Evolutionary conservation across 2,113 vertebrate genomes (phyloP).

Genomic region (Poicephalus meyeri): DNA sequence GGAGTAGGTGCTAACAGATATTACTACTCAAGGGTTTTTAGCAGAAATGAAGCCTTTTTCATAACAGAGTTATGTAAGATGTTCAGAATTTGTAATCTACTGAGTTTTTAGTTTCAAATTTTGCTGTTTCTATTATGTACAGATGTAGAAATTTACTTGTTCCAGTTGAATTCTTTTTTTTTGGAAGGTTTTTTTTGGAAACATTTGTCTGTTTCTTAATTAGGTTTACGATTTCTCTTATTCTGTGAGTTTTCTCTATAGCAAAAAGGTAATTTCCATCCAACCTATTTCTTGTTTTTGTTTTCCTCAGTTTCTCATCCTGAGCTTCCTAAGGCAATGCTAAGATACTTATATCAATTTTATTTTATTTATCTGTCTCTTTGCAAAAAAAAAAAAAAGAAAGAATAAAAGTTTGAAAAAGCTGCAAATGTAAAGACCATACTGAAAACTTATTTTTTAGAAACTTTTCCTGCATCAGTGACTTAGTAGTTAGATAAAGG

Average conservation of each 20-base stretch:
- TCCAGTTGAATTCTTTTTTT: conserved; percentile 14
- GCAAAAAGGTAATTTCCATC: neutral
- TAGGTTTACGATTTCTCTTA: conserved; percentile 31
- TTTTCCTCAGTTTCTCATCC: neutral
- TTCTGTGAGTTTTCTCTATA: neutral
- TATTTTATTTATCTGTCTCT: neutral
- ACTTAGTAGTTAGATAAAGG: neutral
- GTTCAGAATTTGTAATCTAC: conserved; percentile 38
- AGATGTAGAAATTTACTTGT: conserved; percentile 38
- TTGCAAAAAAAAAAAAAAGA: neutral
- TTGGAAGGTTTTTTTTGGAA: conserved; percentile 12
- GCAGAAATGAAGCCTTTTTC: conserved; percentile 11
- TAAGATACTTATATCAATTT: neutral
- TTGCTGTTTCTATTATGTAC: conserved; percentile 26
- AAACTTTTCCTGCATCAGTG: neutral
- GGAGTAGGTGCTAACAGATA: neutral
- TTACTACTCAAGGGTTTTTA: conserved; percentile 32
- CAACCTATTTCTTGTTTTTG: neutral
- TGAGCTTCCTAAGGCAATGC: conserved; percentile 2
- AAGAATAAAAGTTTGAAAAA: neutral
- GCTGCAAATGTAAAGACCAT: conserved; percentile 11
- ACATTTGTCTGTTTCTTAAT: conserved; percentile 51
- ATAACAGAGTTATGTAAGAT: conserved; percentile 29
- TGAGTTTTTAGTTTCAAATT: conserved; percentile 45
- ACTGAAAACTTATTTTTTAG: conserved; percentile 15